Evolutionary conservation across 2,888 invertebrate species (phyloP).

Genomic region (Trachelus tabidus): DNA sequence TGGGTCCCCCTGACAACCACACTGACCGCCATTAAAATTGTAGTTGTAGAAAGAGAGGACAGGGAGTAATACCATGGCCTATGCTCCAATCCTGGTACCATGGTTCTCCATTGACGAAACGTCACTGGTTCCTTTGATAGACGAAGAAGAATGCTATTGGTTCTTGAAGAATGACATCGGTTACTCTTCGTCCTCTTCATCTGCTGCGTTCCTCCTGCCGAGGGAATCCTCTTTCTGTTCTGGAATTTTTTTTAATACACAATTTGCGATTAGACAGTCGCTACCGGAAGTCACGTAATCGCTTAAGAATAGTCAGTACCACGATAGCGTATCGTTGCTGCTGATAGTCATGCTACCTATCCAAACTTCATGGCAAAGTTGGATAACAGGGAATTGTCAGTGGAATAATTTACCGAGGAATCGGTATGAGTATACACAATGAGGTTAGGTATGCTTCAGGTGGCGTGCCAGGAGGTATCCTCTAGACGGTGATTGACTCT

Average conservation of each 20-base stretch:
- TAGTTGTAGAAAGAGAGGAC: neutral
- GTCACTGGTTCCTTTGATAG: too few species aligned
- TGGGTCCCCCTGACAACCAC: neutral
- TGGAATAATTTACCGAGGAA: neutral
- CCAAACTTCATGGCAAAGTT: neutral
- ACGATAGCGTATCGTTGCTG: conserved; percentile 50
- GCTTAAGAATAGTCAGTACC: conserved; percentile 33
- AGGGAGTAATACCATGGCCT: neutral
- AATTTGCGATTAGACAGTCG: neutral
- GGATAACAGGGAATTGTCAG: neutral
- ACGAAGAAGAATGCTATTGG: too few species aligned
- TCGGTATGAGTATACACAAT: neutral
- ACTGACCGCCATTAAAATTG: neutral
- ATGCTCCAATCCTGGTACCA: neutral
- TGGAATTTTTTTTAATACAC: neutral
- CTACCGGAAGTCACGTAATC: conserved; percentile 49
- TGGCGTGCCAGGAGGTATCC: neutral
- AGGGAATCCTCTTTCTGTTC: neutral
- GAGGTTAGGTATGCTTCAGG: neutral
- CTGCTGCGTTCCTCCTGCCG: neutral
- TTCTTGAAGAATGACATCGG: neutral
- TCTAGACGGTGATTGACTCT: neutral
- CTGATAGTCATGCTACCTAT: neutral
- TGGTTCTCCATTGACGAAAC: too few species aligned
- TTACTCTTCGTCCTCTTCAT: neutral